Evolutionary conservation across 2,888 invertebrate genomes (phyloP), one percentile per base, ranked within the genome.

Genomic region (Andrena minutula): DNA sequence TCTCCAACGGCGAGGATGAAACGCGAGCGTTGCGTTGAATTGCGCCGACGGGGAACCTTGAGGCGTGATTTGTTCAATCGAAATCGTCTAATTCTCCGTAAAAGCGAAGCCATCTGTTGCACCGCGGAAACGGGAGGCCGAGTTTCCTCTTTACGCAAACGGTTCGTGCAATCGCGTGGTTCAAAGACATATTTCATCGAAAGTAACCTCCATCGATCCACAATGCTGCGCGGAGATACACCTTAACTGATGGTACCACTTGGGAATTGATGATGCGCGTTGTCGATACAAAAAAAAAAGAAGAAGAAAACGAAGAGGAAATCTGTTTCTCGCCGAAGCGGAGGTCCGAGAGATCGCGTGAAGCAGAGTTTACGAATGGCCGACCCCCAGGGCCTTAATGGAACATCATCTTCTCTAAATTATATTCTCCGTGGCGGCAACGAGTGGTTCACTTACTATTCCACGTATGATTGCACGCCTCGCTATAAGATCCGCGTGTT

Each of bases 91-190:
- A 80, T 82, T 86, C 79, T 47, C 79, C 79, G 86, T 88, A 82
- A 86, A 87, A 84, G 76, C 75, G 64, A 58, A 84, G 79, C 88
- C 88, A 88, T 88, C 84, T 88, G 87, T 84, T 79, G 86, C 79
- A 30, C 41, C 56, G 63, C 32, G 58, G 53, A 70, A 63, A 58
- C 70, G 47, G 30, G 16, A 16, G 30, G 56, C 26, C 47, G 64
- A 64, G 26, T 41, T 56, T 79, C 86, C 84, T 10, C 69, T 69
- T 68, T 63, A 7, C 41, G 2, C 53, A 28, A 35, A 10, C 26
- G 30, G 10, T 26, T 51, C 63, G 56, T 23, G 28, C 12, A 8
- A 7, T 12, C 23, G 23, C 8, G 23, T 41, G 32, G 32, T 10
- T 71, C 53, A 28, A 79, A 66, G 53, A 77, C 70, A 70, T 53